Percentiles rank a stretch among this genome's conserved stretches.
Evolutionary conservation across 2,113 vertebrate genomes (phyloP).

Genomic region (Eonycteris spelaea): DNA sequence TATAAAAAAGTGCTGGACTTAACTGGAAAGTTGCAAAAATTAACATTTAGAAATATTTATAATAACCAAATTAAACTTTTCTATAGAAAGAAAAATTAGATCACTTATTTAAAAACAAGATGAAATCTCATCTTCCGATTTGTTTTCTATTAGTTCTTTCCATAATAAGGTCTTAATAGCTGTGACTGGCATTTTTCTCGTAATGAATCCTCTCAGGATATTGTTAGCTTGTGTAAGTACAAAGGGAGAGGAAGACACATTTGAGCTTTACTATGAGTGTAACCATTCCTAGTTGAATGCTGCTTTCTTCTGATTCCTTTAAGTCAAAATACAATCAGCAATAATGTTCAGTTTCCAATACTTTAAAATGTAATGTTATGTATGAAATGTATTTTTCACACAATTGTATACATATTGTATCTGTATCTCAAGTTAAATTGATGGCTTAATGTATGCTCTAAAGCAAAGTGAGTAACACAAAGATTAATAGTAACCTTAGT

Average conservation of each 20-base stretch:
- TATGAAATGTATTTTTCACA: slow-evolving; percentile 63
- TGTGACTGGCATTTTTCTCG: background rate
- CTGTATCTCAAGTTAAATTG: slow-evolving; percentile 72
- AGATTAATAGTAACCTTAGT: slow-evolving; percentile 27
- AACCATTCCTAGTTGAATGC: background rate
- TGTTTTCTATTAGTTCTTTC: background rate
- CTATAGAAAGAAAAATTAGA: background rate
- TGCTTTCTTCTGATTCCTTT: background rate
- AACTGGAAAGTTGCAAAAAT: slow-evolving; percentile 71
- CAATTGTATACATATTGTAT: slow-evolving; percentile 74
- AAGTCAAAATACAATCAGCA: slow-evolving; percentile 52
- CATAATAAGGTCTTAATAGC: background rate
- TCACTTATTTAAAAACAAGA: background rate
- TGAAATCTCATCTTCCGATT: background rate
- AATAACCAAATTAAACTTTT: background rate
- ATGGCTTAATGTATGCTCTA: slow-evolving; percentile 62
- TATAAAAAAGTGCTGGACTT: slow-evolving; percentile 57
- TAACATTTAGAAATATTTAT: slow-evolving; percentile 77
- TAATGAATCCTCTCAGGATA: background rate
- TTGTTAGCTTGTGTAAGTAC: slow-evolving; percentile 69
- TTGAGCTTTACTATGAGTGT: slow-evolving; percentile 42
- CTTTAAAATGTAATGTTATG: slow-evolving; percentile 63
- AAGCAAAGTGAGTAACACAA: slow-evolving; percentile 8
- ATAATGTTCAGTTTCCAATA: slow-evolving; percentile 44
- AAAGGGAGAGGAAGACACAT: slow-evolving; percentile 73